Evolutionary conservation across 2,888 invertebrate genomes (phyloP).

Genomic region (Sinhomidia bicolor): DNA sequence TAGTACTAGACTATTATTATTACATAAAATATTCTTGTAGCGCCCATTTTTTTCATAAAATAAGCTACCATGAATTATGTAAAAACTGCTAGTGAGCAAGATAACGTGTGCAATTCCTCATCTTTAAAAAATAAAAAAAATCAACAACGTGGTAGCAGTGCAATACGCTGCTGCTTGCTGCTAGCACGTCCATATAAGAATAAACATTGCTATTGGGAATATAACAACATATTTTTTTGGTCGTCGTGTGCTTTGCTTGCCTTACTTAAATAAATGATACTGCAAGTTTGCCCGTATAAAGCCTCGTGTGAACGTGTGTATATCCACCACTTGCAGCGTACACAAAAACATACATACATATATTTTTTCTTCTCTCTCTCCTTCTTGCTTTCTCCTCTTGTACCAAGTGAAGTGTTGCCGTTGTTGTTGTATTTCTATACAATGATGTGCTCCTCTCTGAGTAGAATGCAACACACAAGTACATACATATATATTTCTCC

Average conservation of each 20-base stretch:
- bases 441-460: background rate
- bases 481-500: background rate
- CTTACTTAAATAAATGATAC: background rate
- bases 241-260: background rate
- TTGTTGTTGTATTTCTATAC: background rate
- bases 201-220: background rate
- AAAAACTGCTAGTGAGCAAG: too few relatives aligned
- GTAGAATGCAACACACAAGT: background rate
- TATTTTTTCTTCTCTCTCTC: slow-evolving; percentile 12
- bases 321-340: slow-evolving; percentile 16
- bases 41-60: background rate
- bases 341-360: too few relatives aligned
- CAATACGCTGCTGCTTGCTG: background rate
- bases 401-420: too few relatives aligned
- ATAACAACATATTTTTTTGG: too few relatives aligned
- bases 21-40: too few relatives aligned
- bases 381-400: too few relatives aligned
- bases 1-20: too few relatives aligned
- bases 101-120: background rate
- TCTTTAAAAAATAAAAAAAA: background rate
- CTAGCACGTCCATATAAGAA: background rate
- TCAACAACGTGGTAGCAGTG: too few relatives aligned
- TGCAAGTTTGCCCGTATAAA: background rate
- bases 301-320: slow-evolving; percentile 25
- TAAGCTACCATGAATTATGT: too few relatives aligned